A percentile compares a stretch with the other conserved stretches of the same genome.
These are phyloP conservation scores for Noctua janthina DNA, from an alignment of 2,888 invertebrate genomes.

Conservation along the genomic window DNA sequence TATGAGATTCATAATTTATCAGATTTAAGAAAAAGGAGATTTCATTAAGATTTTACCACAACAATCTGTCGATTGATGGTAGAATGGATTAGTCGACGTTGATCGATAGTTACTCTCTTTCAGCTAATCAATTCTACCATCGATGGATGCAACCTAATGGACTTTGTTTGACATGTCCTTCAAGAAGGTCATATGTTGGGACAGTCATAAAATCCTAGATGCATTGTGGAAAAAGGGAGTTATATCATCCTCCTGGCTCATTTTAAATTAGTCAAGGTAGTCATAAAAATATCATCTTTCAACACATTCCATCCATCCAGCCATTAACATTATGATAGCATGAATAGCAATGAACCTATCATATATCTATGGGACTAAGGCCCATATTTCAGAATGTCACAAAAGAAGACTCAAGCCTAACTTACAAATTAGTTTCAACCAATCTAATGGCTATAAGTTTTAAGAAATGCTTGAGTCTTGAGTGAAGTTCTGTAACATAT, in stretches of 20 bases:
- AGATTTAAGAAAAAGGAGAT: conserved; percentile 8
- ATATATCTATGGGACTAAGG: background rate
- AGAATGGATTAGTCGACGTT: too few species aligned
- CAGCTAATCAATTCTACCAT: too few species aligned
- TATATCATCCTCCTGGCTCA: background rate
- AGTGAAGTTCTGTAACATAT: background rate
- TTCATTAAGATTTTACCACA: too few species aligned
- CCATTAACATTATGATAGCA: background rate
- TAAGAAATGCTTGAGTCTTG: background rate
- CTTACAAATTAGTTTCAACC: background rate
- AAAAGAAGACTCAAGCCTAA: background rate
- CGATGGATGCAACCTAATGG: too few species aligned
- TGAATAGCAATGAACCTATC: background rate
- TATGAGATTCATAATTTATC: background rate
- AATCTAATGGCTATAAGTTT: background rate
- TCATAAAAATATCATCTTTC: background rate
- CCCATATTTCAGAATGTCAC: background rate
- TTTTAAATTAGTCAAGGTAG: background rate
- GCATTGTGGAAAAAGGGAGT: background rate
- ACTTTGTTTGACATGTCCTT: conserved; percentile 13
- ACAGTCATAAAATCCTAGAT: background rate
- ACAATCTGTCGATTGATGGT: too few species aligned
- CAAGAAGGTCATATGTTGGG: conserved; percentile 24
- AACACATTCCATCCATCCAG: background rate
- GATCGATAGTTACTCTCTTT: too few species aligned